A percentile compares a stretch with the other conserved stretches of the same genome.
phyloP scores from a whole-genome alignment of 2,797 vertebrate species.

The Argentina silus region DNA sequence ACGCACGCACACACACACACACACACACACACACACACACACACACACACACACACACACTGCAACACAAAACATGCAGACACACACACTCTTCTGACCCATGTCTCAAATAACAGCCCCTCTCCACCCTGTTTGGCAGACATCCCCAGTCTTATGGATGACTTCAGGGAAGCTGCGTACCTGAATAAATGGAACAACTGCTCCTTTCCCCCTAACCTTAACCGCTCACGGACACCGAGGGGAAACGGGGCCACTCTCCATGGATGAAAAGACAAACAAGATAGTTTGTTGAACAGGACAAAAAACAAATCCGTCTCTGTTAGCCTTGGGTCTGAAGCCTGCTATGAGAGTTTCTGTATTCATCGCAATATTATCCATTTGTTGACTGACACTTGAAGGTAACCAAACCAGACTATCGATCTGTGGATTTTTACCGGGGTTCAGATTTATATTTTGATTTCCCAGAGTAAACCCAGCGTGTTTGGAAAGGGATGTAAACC shows the following conservation, averaged over 20 bases:
- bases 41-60: not conserved
- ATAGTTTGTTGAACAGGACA: constrained; percentile 29
- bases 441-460: constrained; percentile 77
- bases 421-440: constrained; percentile 35
- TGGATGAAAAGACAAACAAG: constrained; percentile 32
- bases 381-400: constrained; percentile 64
- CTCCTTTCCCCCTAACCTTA: not conserved
- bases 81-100: not conserved
- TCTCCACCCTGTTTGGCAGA: constrained; percentile 12
- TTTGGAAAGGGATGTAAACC: constrained; percentile 74
- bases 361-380: constrained; percentile 38
- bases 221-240: not conserved
- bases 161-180: constrained; percentile 7
- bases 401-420: constrained; percentile 64
- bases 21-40: constrained; percentile 8
- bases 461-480: constrained; percentile 66
- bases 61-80: not conserved
- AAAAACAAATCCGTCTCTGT: constrained; percentile 13
- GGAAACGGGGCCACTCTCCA: not conserved
- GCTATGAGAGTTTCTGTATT: constrained; percentile 28
- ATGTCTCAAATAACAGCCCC: not conserved
- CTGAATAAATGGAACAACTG: not conserved
- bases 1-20: not conserved
- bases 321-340: constrained; percentile 22
- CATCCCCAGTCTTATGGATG: not conserved